phyloP scores from a whole-genome alignment of 2,888 invertebrate species.

The Atrina japonica region DNA sequence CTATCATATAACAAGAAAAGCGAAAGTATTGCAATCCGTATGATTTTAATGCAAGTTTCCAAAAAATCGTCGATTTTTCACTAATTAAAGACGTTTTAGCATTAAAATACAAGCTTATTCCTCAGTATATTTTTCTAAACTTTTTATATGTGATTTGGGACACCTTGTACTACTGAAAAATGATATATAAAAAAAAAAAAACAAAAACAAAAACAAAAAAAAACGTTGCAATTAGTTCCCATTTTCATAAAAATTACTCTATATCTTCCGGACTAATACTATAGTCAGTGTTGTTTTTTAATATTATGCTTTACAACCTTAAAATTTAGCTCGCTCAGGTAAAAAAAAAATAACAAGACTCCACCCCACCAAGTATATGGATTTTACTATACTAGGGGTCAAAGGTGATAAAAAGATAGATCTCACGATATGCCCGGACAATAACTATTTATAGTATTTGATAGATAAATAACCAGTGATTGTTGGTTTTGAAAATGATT shows the following conservation, averaged over 20 bases:
- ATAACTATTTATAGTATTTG: too few relatives aligned
- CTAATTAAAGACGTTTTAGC: neutral
- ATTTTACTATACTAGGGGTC: too few relatives aligned
- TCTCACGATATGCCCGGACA: too few relatives aligned
- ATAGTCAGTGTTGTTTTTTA: too few relatives aligned
- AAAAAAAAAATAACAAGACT: too few relatives aligned
- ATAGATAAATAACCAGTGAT: too few relatives aligned
- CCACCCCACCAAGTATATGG: too few relatives aligned
- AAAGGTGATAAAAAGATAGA: too few relatives aligned
- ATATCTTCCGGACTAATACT: neutral
- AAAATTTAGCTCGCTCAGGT: too few relatives aligned
- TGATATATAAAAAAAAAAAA: neutral
- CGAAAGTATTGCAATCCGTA: neutral
- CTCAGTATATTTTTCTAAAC: neutral
- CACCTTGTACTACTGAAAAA: neutral
- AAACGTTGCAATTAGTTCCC: constrained; percentile 11
- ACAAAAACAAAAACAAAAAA: too few relatives aligned
- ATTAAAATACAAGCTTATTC: neutral
- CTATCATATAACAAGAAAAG: neutral
- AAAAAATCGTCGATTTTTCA: neutral
- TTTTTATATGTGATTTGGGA: neutral
- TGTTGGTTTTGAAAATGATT: too few relatives aligned
- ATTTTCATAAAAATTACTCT: constrained; percentile 5
- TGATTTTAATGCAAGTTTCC: neutral
- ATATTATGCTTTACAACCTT: too few relatives aligned